Base-by-base conservation (phyloP, 2,888 invertebrate genomes). In the Fragum whitleyi region DNA sequence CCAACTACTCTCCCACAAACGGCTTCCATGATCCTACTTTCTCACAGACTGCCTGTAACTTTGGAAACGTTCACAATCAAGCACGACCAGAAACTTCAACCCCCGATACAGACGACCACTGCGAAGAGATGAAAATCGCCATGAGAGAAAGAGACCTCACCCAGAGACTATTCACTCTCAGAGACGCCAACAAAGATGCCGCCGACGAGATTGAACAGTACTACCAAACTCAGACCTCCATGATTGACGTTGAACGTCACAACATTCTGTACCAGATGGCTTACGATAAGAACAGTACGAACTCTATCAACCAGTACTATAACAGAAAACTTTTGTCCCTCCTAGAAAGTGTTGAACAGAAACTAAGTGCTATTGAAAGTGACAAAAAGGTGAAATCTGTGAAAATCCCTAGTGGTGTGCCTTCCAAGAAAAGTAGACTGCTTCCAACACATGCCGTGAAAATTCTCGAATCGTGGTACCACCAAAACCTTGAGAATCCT, bases 401-500 rank as follows among this genome's bases (percentile, higher is more conserved):
- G n/a, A 36, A 42, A 51, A 74, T 75, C 26, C 53, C 73, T 28
- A 28, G 55, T 23, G 28, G 23, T 28, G 47, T 36, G 1, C 42
- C 36, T 9, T 68, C 73, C 11, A 80, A 85, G 72, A 87, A 86
- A 74, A 84, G 86, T 71, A 82, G 87, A 70, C 83, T 87, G 65
- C 84, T 89, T 28, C 87, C 88, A 7, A 89, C 87, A 71, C 82
- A 81, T 36, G 85, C 87, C 3, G 87, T 89, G 51, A 87, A 87
- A 73, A 72, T 85, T 29, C 77, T 89, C 61, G 88, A 88, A 47
- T 80, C 74, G 51, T 91, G 91, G 92, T 91, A 91, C 74, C 77
- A 83, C 39, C 83, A 88, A 32, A 88, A 91, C 78, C 74, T 91
- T 11, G 87, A 88, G 65, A 89, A 91, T 68, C 91, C 91, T 2